Base-by-base conservation (phyloP, 35 echinoderm and acorn worm species). In the Hemicentrotus pulcherrimus region DNA sequence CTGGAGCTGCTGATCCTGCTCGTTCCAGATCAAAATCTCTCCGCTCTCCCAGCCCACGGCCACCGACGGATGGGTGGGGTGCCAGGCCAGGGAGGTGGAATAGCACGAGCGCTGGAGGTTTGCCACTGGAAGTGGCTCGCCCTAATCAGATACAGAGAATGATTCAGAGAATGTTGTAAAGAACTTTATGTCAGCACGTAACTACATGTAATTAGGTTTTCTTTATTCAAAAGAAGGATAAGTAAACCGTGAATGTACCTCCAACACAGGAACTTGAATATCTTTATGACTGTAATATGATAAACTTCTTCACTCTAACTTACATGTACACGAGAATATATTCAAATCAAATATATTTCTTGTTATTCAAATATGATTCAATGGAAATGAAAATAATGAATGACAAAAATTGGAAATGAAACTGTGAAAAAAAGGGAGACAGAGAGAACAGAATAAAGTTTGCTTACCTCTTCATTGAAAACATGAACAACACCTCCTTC, bases 381-480 rank as follows among this genome's bases (percentile, higher is more conserved):
- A 6, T 28, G 16, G 16, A 70, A 14, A 70, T 18, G 46, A 48
- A 16, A 50, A 70, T 2, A 70, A 28, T 24, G 28, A 71, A 71
- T 5, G 16, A 71, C 2, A n/a, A 78, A 78, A 18, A 78, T 78
- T 22, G 65, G 65, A 35, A 9, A 41, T n/a, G n/a, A 86, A 22
- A 86, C 12, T 9, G 32, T 19, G 13, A 90, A 35, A 90, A 90
- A 95, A 90, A 12, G 4, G 0, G 45, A 89, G 15, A 90, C 15
- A 5, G 14, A 32, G 16, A 90, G 19, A 90, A 41, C 32, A 13
- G 24, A 86, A 90, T 24, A 90, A 35, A 0, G 18, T 90, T 18
- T 30, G 35, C 55, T 95, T 96, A 99, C 98, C 97, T 99, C 98
- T 96, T 97, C 98, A 97, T 97, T 95, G 86, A 97, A 99, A 35